phyloP scores from a whole-genome alignment of 2,113 vertebrate species.

The Diphyllodes magnificus region DNA sequence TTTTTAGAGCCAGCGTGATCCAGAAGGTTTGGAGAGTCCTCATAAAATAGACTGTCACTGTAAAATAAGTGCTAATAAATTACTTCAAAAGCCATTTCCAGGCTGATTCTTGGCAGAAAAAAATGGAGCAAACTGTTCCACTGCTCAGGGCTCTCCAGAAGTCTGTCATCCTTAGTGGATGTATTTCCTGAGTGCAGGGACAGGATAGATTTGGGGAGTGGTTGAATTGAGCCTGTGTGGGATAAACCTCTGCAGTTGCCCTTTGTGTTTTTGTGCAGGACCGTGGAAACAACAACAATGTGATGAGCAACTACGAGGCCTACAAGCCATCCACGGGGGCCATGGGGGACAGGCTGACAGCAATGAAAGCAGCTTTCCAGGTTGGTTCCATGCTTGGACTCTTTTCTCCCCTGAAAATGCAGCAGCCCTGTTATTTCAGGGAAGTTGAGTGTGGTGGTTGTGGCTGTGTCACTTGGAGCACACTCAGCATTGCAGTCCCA shows the following conservation, averaged over 20 bases:
- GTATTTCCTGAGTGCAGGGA: neutral
- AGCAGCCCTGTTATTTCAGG: neutral
- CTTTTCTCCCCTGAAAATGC: neutral
- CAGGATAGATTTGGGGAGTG: neutral
- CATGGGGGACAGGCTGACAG: constrained; percentile 96
- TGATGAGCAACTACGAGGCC: constrained; percentile 87
- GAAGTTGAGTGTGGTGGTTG: neutral
- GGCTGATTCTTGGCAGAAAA: neutral
- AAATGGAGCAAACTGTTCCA: neutral
- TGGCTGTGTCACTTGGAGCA: neutral
- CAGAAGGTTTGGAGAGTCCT: neutral
- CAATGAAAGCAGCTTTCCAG: constrained; percentile 98
- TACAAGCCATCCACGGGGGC: constrained; percentile 90
- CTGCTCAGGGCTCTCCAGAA: neutral
- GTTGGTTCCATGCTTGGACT: constrained; percentile 52
- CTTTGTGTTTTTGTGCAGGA: constrained; percentile 72
- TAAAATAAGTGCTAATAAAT: neutral
- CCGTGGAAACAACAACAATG: constrained; percentile 75
- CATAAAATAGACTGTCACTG: neutral
- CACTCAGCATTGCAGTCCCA: neutral
- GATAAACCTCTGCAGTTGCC: neutral
- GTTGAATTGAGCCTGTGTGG: neutral
- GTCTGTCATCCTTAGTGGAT: neutral
- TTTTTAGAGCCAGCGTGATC: neutral
- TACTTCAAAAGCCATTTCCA: neutral